phyloP scores from a whole-genome alignment of 2,113 vertebrate genomes.

The Microcebus ravelobensis region DNA sequence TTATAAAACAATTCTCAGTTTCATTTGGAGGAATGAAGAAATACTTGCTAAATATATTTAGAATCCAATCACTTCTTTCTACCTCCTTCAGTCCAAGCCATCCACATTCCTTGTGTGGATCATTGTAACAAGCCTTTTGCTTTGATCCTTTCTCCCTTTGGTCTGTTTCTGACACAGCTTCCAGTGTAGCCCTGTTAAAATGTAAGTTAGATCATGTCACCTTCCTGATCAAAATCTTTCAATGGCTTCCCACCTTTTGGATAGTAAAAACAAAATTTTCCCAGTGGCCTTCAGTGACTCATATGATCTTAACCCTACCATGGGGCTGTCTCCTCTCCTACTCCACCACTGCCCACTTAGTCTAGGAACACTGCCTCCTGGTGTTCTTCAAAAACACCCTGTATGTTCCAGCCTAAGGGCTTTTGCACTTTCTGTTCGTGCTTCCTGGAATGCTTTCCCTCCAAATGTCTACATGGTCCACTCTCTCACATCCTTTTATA shows the following conservation, averaged over 20 bases:
- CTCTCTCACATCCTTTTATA: neutral
- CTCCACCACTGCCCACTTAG: neutral
- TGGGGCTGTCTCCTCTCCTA: neutral
- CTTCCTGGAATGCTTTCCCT: neutral
- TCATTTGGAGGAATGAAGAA: neutral
- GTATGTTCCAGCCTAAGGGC: neutral
- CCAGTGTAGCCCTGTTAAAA: neutral
- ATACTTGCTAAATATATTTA: neutral
- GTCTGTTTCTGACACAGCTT: neutral
- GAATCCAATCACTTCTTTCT: neutral
- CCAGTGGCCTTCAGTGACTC: neutral
- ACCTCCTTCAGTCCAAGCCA: neutral
- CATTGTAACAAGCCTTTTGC: neutral
- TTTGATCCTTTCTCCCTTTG: neutral
- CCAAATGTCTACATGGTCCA: neutral
- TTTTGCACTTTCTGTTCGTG: neutral
- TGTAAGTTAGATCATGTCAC: neutral
- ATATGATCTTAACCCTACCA: neutral
- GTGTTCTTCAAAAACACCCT: neutral
- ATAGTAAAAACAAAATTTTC: neutral
- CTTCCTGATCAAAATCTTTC: neutral
- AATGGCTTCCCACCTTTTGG: neutral
- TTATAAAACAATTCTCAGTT: constrained; percentile 7
- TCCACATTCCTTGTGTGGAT: neutral
- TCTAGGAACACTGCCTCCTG: neutral